Evolutionary conservation across 2,888 invertebrate genomes (phyloP).

Genomic region (Orchesellides sinensis): DNA sequence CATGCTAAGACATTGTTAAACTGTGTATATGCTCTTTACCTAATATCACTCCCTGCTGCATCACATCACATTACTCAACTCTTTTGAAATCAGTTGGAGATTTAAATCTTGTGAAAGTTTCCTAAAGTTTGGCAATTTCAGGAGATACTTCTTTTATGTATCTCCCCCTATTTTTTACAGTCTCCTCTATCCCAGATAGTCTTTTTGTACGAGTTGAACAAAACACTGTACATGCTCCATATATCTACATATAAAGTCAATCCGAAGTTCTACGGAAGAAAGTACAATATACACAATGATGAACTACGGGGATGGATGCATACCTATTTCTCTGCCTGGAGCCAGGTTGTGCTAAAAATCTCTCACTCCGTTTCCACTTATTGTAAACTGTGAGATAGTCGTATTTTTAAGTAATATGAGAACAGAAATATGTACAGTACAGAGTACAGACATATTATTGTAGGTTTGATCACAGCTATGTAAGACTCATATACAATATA

Average conservation of each 20-base stretch:
- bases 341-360: slow-evolving; percentile 31
- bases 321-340: slow-evolving; percentile 29
- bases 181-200: not conserved
- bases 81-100: slow-evolving; percentile 48
- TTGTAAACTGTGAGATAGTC: not conserved
- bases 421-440: slow-evolving; percentile 35
- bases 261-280: not conserved
- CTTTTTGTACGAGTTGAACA: not conserved
- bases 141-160: slow-evolving; percentile 43
- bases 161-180: not conserved
- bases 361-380: not conserved
- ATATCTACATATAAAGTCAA: too few species aligned
- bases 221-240: not conserved
- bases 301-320: slow-evolving; percentile 50
- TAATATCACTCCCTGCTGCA: slow-evolving; percentile 12
- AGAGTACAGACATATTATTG: too few species aligned
- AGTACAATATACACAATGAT: slow-evolving; percentile 11
- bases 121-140: slow-evolving; percentile 65
- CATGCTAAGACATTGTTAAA: too few species aligned
- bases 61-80: slow-evolving; percentile 58
- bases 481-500: not conserved
- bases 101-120: slow-evolving; percentile 64
- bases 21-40: too few species aligned
- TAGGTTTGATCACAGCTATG: too few species aligned
- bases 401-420: slow-evolving; percentile 6